phyloP scores from a whole-genome alignment of 2,797 vertebrate genomes.

The Nothura maculosa region DNA sequence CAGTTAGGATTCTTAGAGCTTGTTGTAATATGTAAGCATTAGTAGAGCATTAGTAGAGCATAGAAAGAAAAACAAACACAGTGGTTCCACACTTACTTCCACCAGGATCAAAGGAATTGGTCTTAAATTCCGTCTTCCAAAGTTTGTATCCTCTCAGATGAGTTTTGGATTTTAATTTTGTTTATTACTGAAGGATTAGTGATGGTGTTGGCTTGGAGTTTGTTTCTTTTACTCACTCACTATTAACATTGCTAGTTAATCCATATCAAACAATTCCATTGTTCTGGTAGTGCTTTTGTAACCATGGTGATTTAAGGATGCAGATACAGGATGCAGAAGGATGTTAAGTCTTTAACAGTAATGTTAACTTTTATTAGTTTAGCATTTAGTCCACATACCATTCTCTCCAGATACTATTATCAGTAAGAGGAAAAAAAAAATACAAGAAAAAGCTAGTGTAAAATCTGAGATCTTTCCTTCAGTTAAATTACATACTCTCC shows the following conservation, averaged over 20 bases:
- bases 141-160: constrained; percentile 7
- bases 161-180: background rate
- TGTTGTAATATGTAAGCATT: background rate
- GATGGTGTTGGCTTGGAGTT: background rate
- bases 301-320: background rate
- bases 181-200: constrained; percentile 10
- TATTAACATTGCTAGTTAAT: background rate
- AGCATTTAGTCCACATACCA: background rate
- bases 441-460: background rate
- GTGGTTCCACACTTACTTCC: background rate
- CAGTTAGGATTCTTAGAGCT: rapidly evolving
- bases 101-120: constrained; percentile 13
- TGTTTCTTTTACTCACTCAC: background rate
- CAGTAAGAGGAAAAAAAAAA: background rate
- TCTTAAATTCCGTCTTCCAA: constrained; percentile 22
- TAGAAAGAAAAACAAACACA: background rate
- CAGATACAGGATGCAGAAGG: too few relatives aligned
- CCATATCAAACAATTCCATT: background rate
- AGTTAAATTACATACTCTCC: background rate
- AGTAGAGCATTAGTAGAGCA: background rate
- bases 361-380: background rate
- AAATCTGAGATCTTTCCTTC: background rate
- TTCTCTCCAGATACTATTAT: background rate
- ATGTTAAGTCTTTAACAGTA: background rate
- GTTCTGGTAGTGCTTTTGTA: background rate